phyloP scores from a whole-genome alignment of 2,888 invertebrate species.

The Platerodrilus igneus region DNA sequence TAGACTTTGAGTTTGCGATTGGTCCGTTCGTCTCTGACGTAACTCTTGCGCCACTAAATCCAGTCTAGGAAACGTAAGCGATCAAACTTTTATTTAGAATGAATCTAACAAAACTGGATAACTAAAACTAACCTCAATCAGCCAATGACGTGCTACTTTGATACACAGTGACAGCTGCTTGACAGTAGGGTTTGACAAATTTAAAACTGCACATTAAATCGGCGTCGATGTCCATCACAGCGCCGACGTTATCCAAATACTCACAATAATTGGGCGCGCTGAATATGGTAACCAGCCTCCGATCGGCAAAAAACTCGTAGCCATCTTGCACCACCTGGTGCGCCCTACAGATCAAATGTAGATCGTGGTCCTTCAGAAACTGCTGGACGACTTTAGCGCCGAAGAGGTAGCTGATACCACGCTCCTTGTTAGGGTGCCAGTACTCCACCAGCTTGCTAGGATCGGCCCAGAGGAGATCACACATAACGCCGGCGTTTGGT shows the following conservation, averaged over 20 bases:
- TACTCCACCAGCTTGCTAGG: constrained; percentile 31
- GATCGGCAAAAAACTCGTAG: constrained; percentile 40
- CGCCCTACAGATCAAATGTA: constrained; percentile 39
- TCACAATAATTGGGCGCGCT: constrained; percentile 43
- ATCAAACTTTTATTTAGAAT: too few species aligned
- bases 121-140: too few species aligned
- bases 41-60: too few species aligned
- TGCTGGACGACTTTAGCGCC: constrained; percentile 37
- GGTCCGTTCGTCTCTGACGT: too few species aligned
- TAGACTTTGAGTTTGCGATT: too few species aligned
- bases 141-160: too few species aligned
- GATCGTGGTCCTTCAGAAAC: constrained; percentile 37
- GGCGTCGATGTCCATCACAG: constrained; percentile 36
- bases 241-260: constrained; percentile 41
- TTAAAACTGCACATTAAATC: constrained; percentile 37
- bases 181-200: too few species aligned
- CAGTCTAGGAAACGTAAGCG: too few species aligned
- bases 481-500: constrained; percentile 34
- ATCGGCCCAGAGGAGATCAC: constrained; percentile 42
- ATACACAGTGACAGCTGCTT: too few species aligned
- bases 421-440: constrained; percentile 38
- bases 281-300: constrained; percentile 40
- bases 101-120: too few species aligned
- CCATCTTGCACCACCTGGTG: constrained; percentile 43
- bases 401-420: constrained; percentile 39